Base-by-base conservation (phyloP, 2,888 invertebrate species). In the Caenorhabditis imperialis region DNA sequence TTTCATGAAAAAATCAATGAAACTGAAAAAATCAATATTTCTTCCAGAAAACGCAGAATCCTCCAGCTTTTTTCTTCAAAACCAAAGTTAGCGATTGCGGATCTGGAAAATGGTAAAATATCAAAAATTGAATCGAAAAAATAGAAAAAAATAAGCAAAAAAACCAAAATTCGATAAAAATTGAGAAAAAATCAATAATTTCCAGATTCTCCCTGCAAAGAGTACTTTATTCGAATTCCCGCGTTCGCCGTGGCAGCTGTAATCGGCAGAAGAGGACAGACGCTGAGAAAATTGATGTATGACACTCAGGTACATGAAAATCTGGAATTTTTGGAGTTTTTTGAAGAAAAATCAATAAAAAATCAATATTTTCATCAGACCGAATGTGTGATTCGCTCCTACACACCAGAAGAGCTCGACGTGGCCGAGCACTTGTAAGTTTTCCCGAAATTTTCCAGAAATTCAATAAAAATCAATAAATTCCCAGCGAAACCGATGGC, bases 201-300 rank as follows among this genome's bases (percentile, higher is more conserved):
- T n/a, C 7, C 45, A 14, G n/a, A 47, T 25, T 16, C 25, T 22
- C 23, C 30, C 53, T 53, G 2, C 23, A 14, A 44, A 44, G 51
- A 67, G 14, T 33, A 72, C n/a, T 72, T 51, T 27, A 58, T 72
- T n/a, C 54, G 62, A 48, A 57, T 72, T 37, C 72, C 72, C 2
- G 50, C 38, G 22, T 72, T 63, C 27, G 72, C 63, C 2, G 63
- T 72, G 18, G 47, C 63, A 2, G 51, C 72, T 20, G 63, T 72
- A 3, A 63, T 72, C 22, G 72, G 72, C 8, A 72, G 63, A 33
- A 48, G 72, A 8, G 72, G 72, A 33, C n/a, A 16, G 45, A 48
- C 58, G 2, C 16, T 72, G 37, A 30, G 72, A 48, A 51, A 53
- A 30, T 40, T 72, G 0, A 63, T 63, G 72, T 35, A 58, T 35